Evolutionary conservation across 2,888 invertebrate genomes (phyloP).

Genomic region (Diaperis boleti): DNA sequence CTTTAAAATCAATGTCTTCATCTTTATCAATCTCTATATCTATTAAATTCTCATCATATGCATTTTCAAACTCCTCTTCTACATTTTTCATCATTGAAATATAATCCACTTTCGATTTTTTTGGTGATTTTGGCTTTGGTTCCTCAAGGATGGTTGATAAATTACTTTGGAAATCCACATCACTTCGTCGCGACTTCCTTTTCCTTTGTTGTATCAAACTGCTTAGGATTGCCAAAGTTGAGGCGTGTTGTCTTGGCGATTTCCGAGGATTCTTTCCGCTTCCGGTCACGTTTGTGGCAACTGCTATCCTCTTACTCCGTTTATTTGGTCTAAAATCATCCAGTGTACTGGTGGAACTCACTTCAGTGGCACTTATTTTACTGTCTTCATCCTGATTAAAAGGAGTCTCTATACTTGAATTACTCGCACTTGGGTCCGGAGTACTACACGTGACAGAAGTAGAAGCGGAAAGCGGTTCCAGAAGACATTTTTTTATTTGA

Average conservation of each 20-base stretch:
- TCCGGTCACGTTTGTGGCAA: constrained; percentile 41
- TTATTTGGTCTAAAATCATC: constrained; percentile 53
- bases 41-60: constrained; percentile 47
- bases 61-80: constrained; percentile 64
- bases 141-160: constrained; percentile 56
- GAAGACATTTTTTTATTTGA: constrained; percentile 65
- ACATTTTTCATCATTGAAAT: constrained; percentile 64
- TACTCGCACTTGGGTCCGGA: constrained; percentile 52
- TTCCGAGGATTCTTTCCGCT: constrained; percentile 77
- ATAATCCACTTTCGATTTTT: constrained; percentile 58
- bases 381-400: constrained; percentile 57
- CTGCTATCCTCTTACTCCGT: constrained; percentile 45
- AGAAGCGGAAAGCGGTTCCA: constrained; percentile 61
- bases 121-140: constrained; percentile 28
- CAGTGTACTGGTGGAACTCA: constrained; percentile 45
- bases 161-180: constrained; percentile 42
- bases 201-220: constrained; percentile 72
- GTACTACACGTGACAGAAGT: constrained; percentile 56
- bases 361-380: constrained; percentile 53
- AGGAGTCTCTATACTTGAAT: constrained; percentile 46
- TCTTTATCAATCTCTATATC: constrained; percentile 58
- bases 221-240: constrained; percentile 85
- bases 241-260: constrained; percentile 89
- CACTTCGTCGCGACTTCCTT: constrained; percentile 59
- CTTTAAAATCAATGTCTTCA: constrained; percentile 61